These are phyloP conservation scores for Antedon mediterranea DNA, from an alignment of 53 echinoderm and acorn worm species.

Conservation along the genomic window DNA sequence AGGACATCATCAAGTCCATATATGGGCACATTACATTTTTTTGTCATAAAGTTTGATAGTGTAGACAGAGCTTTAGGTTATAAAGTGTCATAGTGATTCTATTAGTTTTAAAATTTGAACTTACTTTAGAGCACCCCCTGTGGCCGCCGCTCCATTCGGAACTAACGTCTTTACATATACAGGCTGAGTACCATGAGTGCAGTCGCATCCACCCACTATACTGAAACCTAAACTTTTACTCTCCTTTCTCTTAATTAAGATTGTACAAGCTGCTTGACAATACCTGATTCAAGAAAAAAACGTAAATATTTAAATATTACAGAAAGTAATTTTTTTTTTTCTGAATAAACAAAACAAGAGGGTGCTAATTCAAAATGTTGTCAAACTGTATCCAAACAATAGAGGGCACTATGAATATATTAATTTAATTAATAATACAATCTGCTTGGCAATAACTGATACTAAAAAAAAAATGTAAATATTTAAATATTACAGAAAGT, in stretches of 20 bases:
- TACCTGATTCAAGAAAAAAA: constrained; percentile 25
- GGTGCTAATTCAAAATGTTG: background rate
- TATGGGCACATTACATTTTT: no score
- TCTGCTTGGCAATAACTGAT: no score
- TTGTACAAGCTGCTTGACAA: constrained; percentile 43
- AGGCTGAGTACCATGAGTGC: constrained; percentile 73
- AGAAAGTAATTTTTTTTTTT: no score
- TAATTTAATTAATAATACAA: no score
- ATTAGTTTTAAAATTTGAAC: background rate
- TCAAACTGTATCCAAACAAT: no score
- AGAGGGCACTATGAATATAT: no score
- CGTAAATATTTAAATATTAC: background rate
- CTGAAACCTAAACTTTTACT: constrained; percentile 81
- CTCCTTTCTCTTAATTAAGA: constrained; percentile 47
- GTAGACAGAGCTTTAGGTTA: no score
- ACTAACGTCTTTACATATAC: constrained; percentile 95
- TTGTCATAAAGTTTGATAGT: no score
- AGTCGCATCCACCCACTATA: constrained; percentile 84
- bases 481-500: no score
- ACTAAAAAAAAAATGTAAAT: no score
- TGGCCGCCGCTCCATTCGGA: constrained; percentile 59
- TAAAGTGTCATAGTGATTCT: no score
- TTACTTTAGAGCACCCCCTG: constrained; percentile 41
- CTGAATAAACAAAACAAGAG: background rate
- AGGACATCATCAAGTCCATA: no score